Evolutionary conservation across 1,140 invertebrate genomes (phyloP).

Genomic region (Drosophila rufa): DNA sequence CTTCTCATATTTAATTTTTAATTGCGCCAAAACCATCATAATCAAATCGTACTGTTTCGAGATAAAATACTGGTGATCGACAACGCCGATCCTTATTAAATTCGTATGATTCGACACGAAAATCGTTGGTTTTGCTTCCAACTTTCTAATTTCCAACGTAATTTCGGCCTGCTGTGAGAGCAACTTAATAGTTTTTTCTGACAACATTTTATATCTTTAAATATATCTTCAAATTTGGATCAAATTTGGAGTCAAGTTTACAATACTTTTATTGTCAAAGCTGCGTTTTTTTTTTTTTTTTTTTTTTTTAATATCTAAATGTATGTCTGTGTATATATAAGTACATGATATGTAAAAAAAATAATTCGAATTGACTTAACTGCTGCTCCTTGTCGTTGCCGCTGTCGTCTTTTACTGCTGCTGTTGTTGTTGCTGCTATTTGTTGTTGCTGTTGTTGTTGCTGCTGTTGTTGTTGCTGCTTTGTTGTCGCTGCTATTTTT

Average conservation of each 20-base stretch:
- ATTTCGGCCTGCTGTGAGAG: conserved; percentile 3
- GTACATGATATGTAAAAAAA: background rate
- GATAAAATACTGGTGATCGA: too few relatives aligned
- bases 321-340: too few relatives aligned
- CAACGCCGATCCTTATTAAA: too few relatives aligned
- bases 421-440: too few relatives aligned
- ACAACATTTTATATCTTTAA: conserved; percentile 1
- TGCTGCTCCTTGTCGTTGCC: background rate
- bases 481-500: too few relatives aligned
- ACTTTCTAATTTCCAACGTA: background rate
- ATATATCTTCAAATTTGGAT: background rate
- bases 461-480: too few relatives aligned
- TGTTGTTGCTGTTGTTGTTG: too few relatives aligned
- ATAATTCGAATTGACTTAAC: background rate
- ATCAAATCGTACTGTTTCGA: too few relatives aligned
- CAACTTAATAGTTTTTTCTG: conserved; percentile 1
- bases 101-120: too few relatives aligned
- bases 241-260: background rate
- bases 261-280: conserved; percentile 1
- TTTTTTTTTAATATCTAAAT: background rate
- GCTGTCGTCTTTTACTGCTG: background rate
- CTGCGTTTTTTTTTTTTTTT: background rate
- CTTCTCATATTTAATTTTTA: too few relatives aligned
- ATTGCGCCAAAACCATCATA: too few relatives aligned
- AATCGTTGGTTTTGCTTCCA: background rate